A percentile compares a stretch with the other conserved stretches of the same genome.
Conservation (phyloP, 1,140 invertebrate species). For the Polyergus mexicanus region DNA sequence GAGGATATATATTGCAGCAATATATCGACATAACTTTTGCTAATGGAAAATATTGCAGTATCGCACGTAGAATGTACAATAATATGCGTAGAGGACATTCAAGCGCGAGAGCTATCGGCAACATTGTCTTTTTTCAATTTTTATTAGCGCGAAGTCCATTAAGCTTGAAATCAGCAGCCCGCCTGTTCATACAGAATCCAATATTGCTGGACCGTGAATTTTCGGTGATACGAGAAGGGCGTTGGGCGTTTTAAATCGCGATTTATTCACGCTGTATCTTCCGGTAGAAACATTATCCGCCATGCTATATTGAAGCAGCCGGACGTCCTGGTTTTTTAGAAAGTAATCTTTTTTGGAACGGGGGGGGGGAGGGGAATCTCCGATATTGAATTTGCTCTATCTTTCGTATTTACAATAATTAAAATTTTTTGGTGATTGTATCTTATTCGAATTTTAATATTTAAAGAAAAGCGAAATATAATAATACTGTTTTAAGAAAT, state of each 20-base stretch:
- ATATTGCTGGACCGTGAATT: conserved; percentile 45
- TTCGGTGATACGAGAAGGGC: conserved; percentile 25
- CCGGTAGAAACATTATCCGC: background rate
- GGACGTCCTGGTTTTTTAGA: background rate
- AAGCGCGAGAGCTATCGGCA: background rate
- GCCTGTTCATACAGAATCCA: conserved; percentile 25
- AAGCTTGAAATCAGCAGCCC: conserved; percentile 27
- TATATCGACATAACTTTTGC: background rate
- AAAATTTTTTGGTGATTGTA: background rate
- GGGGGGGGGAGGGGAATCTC: too few species aligned
- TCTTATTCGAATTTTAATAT: conserved; percentile 15
- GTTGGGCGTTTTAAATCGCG: conserved; percentile 34
- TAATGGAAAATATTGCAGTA: background rate
- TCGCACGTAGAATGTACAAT: background rate
- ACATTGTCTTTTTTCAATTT: conserved; percentile 12
- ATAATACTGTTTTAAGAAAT: background rate
- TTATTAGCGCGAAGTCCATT: conserved; percentile 10
- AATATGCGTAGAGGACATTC: too few species aligned
- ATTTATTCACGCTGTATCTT: conserved; percentile 44
- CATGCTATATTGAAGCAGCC: background rate
- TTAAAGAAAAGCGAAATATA: background rate
- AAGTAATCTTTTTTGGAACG: too few species aligned
- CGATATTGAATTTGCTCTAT: background rate
- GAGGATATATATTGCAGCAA: background rate
- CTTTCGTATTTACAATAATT: background rate